phyloP scores from a whole-genome alignment of 2,888 invertebrate species.

The Xylocampa areola region DNA sequence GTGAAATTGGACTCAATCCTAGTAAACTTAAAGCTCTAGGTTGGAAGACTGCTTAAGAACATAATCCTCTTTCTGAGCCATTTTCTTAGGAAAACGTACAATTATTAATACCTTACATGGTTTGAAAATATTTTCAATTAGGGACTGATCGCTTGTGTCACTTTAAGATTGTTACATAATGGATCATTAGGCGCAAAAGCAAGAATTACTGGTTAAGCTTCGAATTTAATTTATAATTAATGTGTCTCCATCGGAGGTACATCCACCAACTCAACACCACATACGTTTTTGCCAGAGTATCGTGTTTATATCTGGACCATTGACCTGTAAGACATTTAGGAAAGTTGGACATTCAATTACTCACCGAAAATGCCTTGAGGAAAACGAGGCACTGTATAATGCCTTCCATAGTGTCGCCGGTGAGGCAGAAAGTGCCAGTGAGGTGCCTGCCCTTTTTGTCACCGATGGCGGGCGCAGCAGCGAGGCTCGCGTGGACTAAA shows the following conservation, averaged over 20 bases:
- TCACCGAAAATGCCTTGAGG: slow-evolving; percentile 97
- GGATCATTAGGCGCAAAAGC: slow-evolving; percentile 32
- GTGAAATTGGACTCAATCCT: slow-evolving; percentile 67
- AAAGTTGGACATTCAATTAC: slow-evolving; percentile 70
- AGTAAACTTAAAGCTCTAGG: slow-evolving; percentile 57
- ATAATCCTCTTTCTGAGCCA: slow-evolving; percentile 58
- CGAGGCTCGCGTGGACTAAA: slow-evolving; percentile 94
- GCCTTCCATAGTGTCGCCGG: slow-evolving; percentile 97
- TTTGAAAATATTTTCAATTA: slow-evolving; percentile 58
- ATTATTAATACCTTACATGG: slow-evolving; percentile 65
- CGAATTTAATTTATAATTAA: slow-evolving; percentile 11
- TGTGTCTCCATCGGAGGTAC: slow-evolving; percentile 1
- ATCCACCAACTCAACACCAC: no score
- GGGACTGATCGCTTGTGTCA: slow-evolving; percentile 52
- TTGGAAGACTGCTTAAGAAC: slow-evolving; percentile 40
- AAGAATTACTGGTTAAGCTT: slow-evolving; percentile 1
- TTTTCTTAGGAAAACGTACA: slow-evolving; percentile 63
- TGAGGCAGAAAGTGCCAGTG: slow-evolving; percentile 96
- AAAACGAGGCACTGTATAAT: slow-evolving; percentile 98
- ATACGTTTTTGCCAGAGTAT: no score
- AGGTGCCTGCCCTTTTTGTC: slow-evolving; percentile 94
- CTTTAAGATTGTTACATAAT: slow-evolving; percentile 43
- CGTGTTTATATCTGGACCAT: neutral
- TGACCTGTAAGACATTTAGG: neutral
- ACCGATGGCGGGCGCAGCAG: slow-evolving; percentile 92